Conservation (phyloP, 2,113 vertebrate species). For the Ardeotis arabs region DNA sequence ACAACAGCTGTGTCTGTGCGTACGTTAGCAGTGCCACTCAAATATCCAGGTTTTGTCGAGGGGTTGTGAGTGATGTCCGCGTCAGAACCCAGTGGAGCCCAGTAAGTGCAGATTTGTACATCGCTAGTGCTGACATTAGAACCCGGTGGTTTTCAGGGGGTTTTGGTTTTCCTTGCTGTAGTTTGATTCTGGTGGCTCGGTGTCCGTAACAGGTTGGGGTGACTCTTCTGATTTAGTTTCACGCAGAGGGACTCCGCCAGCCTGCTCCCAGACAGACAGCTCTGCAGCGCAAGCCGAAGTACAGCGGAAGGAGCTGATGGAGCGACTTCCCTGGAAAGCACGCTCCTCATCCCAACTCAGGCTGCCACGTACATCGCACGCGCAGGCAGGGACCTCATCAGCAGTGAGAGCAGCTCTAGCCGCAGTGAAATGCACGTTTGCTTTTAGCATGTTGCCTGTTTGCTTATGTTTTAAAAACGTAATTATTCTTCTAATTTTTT, state of each 20-base stretch:
- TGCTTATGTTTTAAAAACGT: background rate
- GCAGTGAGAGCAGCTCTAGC: background rate
- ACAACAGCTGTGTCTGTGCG: accelerated
- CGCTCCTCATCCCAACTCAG: background rate
- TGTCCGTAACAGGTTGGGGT: background rate
- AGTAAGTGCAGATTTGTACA: background rate
- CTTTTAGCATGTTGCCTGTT: background rate
- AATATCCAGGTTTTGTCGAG: background rate
- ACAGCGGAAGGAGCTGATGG: background rate
- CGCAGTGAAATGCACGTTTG: background rate
- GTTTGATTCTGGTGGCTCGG: background rate
- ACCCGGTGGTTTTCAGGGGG: background rate
- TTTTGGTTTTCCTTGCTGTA: background rate
- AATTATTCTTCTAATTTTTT: background rate
- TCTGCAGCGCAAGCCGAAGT: background rate
- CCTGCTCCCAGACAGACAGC: background rate
- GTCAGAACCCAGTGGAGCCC: background rate
- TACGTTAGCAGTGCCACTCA: background rate
- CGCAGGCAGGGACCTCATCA: too few relatives aligned
- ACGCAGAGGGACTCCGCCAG: background rate
- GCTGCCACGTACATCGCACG: too few relatives aligned
- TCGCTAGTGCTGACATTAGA: background rate
- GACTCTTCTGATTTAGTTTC: background rate
- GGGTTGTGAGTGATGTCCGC: background rate
- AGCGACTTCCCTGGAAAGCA: background rate